Conservation (phyloP, 2,113 vertebrate genomes). For the Probosciger aterrimus region DNA sequence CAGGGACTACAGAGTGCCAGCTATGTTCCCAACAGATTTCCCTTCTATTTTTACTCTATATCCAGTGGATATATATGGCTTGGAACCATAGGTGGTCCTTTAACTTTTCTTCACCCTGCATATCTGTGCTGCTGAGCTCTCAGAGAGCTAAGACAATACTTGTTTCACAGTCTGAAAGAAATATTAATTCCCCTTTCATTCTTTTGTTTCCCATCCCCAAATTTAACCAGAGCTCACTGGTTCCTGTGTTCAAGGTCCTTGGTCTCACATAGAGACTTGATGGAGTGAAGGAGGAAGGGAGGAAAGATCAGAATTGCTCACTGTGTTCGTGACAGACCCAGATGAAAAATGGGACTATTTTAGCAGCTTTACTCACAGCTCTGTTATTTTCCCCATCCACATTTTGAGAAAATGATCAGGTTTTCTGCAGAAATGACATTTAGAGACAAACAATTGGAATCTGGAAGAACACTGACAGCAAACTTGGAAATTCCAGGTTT, state of each 20-base stretch:
- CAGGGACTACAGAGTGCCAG: background rate
- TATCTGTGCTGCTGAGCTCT: background rate
- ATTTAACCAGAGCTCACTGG: background rate
- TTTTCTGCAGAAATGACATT: background rate
- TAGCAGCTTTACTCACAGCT: background rate
- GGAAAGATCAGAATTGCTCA: background rate
- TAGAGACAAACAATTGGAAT: background rate
- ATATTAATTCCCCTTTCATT: background rate
- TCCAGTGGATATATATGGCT: background rate
- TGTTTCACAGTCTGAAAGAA: background rate
- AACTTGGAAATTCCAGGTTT: background rate
- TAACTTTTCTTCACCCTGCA: background rate
- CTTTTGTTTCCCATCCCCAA: background rate
- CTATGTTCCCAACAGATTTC: background rate
- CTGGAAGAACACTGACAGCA: background rate
- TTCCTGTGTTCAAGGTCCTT: background rate
- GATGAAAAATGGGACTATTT: background rate
- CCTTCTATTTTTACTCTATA: background rate
- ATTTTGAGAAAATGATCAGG: background rate
- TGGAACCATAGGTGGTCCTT: background rate
- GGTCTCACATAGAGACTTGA: background rate
- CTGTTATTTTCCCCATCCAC: background rate
- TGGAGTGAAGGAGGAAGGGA: background rate
- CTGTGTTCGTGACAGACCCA: background rate
- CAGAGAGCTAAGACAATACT: background rate